Percentiles rank a stretch among this genome's conserved stretches.
phyloP scores from a whole-genome alignment of 2,797 vertebrate genomes.

The Champsocephalus gunnari region DNA sequence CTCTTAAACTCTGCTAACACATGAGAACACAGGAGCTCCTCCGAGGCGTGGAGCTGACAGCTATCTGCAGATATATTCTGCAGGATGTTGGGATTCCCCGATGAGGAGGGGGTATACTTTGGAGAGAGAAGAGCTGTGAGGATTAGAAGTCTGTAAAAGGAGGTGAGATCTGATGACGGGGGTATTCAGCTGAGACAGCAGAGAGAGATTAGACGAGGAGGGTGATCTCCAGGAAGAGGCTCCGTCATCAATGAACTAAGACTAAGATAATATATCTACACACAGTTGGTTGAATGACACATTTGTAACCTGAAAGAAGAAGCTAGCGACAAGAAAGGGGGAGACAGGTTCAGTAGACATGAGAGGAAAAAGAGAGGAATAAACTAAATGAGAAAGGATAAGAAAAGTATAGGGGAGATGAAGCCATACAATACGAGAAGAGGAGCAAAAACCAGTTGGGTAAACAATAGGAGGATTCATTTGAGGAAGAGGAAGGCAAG shows the following conservation, averaged over 20 bases:
- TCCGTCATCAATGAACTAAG: conserved; percentile 14
- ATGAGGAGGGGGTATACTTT: neutral
- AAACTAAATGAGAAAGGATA: neutral
- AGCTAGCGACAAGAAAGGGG: too few species aligned
- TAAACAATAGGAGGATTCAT: too few species aligned
- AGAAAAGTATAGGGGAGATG: too few species aligned
- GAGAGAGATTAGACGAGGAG: conserved; percentile 22
- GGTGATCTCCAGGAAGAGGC: conserved; percentile 15
- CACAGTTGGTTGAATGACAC: too few species aligned
- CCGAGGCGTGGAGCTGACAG: neutral
- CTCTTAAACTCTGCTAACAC: conserved; percentile 27
- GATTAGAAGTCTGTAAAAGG: conserved; percentile 57
- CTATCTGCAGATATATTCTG: conserved; percentile 10
- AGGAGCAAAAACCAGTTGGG: too few species aligned
- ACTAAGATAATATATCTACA: too few species aligned
- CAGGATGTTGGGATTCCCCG: conserved; percentile 32
- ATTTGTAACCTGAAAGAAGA: too few species aligned
- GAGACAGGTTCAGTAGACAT: too few species aligned
- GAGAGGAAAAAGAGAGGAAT: neutral
- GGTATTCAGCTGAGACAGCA: conserved; percentile 47
- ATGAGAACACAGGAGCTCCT: neutral
- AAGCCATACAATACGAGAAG: too few species aligned
- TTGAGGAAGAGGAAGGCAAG: too few species aligned
- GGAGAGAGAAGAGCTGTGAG: conserved; percentile 20
- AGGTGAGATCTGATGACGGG: conserved; percentile 43